Evolutionary conservation across 2,888 invertebrate genomes (phyloP), one percentile per base, ranked within the genome.

Genomic region (Nymphalis c-album): DNA sequence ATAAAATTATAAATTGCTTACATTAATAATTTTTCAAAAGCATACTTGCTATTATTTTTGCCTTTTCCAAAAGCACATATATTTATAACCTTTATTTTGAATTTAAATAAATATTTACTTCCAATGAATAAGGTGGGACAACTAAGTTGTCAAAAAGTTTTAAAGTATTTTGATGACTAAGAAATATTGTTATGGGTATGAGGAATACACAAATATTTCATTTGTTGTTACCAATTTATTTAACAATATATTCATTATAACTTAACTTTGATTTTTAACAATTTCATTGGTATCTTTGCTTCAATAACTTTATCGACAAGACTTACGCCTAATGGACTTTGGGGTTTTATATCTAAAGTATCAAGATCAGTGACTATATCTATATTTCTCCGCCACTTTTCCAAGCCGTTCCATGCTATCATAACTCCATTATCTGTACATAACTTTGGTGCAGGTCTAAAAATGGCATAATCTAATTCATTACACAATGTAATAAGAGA

Each of bases 371-470:
- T 86, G 61, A 88, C 76, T 72, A 94, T 83, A 71, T 94, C 95
- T 71, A 88, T 75, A 22, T 93, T 87, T 67, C 83, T 85, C 70
- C 78, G 86, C 92, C 94, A 95, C 85, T 95, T 96, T 86, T 99
- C 98, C 63, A 98, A 93, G 5, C 98, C 99, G 92, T 98, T 98
- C 98, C 99, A 99, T 45, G 99, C 99, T 80, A 99, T 98, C 99
- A 99, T 99, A 40, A 98, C 95, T 22, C 99, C 99, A 93, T 99
- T 99, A 86, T 99, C 99, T 0, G 98, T 98, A 84, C 99, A 99
- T 50, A 98, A 93, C 77, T 95, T 94, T 48, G 96, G 95, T 1
- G 96, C 94, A 8, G 99, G 98, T 73, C 96, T 94, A 64, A 94
- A 93, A 48, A 97, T 91, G 78, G 91, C 88, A 80, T 95, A 97